Base-by-base conservation (phyloP, 2,113 vertebrate genomes). In the Holacanthus passer region DNA sequence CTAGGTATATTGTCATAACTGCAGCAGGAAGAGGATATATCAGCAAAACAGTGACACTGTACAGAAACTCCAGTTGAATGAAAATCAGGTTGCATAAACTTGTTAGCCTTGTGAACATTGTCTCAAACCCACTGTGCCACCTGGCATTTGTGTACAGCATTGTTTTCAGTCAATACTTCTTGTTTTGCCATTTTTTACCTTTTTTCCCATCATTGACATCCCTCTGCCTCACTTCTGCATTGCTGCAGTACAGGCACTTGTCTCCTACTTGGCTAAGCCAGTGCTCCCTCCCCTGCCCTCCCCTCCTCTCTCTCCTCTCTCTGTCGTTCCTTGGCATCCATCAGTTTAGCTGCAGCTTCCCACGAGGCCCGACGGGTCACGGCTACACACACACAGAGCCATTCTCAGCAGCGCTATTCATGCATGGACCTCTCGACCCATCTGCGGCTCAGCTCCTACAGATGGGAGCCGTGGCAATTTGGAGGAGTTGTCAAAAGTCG, bases 331-430 rank as follows among this genome's bases (percentile, higher is more conserved):
- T 83, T 89, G 79, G 86, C 90, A 92, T 91, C 68, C 78, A 71
- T 93, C 88, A 79, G 82, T 90, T 88, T 84, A 80, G 77, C 90
- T 88, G 85, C 87, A 84, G 77, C 81, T 76, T 91, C 84, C 89
- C 78, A 62, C 13, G 47, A 82, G 81, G 66, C 77, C 68, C 55
- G 58, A 71, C 63, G 73, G 89, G 86, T 92, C 87, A 88, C 41
- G 14, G 72, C 74, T 59, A 37, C 68, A 50, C 29, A 67, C 64
- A 62, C 22, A 62, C 22, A 55, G 0, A 67, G 53, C 31, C 68
- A 39, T 59, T 67, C 66, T 77, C 69, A n/a, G 77, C 79, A 78
- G 64, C 78, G 27, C 69, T 19, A 7, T 82, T 78, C 77, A 65
- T 22, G 47, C 56, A 39, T 20, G 62, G 82, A 79, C 69, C 59